Conservation (phyloP, 2,888 invertebrate species). For the Phlogophora meticulosa region DNA sequence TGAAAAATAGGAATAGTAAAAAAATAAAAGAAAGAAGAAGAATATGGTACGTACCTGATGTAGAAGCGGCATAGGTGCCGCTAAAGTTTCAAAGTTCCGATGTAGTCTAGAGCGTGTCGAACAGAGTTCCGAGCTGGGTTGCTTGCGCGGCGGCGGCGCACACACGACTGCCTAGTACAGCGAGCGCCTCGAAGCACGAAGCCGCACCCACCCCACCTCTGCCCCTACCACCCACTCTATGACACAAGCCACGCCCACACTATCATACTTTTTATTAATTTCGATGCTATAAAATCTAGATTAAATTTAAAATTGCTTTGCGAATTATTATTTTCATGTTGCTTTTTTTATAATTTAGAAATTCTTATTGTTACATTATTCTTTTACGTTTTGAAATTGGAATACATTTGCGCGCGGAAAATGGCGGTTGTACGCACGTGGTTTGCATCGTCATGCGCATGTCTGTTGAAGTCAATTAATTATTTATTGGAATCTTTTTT, state of each 20-base stretch:
- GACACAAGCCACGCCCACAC: slow-evolving; percentile 67
- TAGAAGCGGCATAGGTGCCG: slow-evolving; percentile 85
- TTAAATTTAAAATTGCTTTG: not conserved
- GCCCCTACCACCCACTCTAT: slow-evolving; percentile 63
- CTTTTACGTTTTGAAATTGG: slow-evolving; percentile 11
- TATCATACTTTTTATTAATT: slow-evolving; percentile 51
- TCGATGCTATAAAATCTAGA: not conserved
- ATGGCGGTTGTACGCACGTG: slow-evolving; percentile 59
- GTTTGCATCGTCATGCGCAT: slow-evolving; percentile 69
- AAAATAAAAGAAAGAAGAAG: not conserved
- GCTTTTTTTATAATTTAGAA: not conserved
- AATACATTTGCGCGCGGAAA: slow-evolving; percentile 49
- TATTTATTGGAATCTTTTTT: slow-evolving; percentile 42
- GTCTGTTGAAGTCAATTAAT: slow-evolving; percentile 58
- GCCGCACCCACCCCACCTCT: slow-evolving; percentile 75
- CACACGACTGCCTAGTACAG: slow-evolving; percentile 76
- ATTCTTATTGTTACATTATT: not conserved
- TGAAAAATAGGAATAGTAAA: not conserved
- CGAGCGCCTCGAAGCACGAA: slow-evolving; percentile 78
- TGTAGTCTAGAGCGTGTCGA: slow-evolving; percentile 64
- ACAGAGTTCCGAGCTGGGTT: slow-evolving; percentile 72
- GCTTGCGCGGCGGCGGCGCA: slow-evolving; percentile 79
- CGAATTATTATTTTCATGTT: not conserved
- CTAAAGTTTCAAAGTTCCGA: slow-evolving; percentile 76
- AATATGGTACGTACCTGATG: slow-evolving; percentile 78